Evolutionary conservation across 2,113 vertebrate genomes (phyloP).

Genomic region (Mus musculus): DNA sequence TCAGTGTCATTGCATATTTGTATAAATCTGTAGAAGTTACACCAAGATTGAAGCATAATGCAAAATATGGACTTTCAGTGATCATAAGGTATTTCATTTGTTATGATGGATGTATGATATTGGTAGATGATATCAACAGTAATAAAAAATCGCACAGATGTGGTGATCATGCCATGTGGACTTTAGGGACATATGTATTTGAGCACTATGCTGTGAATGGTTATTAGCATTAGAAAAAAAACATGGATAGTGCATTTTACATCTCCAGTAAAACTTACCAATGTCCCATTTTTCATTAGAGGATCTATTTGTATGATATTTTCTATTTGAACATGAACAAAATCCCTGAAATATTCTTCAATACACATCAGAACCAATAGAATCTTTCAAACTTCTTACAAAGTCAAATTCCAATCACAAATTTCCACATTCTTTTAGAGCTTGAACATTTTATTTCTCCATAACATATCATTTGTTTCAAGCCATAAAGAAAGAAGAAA

Average conservation of each 20-base stretch:
- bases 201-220: neutral
- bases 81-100: neutral
- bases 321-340: neutral
- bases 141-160: neutral
- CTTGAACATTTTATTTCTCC: neutral
- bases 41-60: neutral
- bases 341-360: neutral
- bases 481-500: neutral
- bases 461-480: neutral
- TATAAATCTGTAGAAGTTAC: neutral
- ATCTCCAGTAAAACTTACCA: neutral
- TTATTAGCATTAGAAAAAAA: neutral
- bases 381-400: neutral
- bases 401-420: neutral
- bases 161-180: neutral
- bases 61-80: neutral
- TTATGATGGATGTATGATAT: neutral
- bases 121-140: neutral
- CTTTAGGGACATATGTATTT: neutral
- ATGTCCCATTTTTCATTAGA: neutral
- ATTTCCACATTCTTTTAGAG: neutral
- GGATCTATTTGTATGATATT: neutral
- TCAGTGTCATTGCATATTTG: neutral
- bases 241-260: neutral
- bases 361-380: neutral